Percentiles rank a stretch among this genome's conserved stretches.
Evolutionary conservation across 2,888 invertebrate species (phyloP).

Genomic region (Dolichomitus sp.): DNA sequence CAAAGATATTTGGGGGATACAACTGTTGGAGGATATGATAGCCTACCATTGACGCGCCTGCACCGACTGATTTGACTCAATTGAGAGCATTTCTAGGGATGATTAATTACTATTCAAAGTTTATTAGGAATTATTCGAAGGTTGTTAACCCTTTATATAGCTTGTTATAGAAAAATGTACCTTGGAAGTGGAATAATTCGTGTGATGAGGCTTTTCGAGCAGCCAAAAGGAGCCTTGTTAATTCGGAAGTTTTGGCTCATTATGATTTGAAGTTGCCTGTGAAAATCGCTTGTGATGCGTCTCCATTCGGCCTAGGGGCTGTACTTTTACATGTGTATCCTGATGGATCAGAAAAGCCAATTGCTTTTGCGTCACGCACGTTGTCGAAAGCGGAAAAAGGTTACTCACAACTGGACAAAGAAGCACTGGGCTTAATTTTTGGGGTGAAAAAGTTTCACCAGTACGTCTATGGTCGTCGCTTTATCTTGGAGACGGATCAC

Average conservation of each 20-base stretch:
- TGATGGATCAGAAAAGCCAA: conserved; percentile 57
- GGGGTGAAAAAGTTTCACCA: conserved; percentile 82
- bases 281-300: conserved; percentile 83
- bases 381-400: conserved; percentile 55
- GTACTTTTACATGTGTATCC: conserved; percentile 70
- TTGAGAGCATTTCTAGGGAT: conserved; percentile 42
- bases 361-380: conserved; percentile 65
- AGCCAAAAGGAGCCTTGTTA: conserved; percentile 22
- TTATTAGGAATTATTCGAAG: conserved; percentile 42
- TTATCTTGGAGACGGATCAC: conserved; percentile 55
- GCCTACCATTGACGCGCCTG: conserved; percentile 10
- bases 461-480: conserved; percentile 79
- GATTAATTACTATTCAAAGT: conserved; percentile 56
- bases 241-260: conserved; percentile 61
- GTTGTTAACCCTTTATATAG: conserved; percentile 42
- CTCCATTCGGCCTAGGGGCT: conserved; percentile 78
- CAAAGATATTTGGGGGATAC: too few species aligned
- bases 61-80: conserved; percentile 2
- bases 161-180: conserved; percentile 29
- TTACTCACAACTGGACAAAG: conserved; percentile 75
- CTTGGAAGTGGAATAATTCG: conserved; percentile 25
- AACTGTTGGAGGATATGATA: too few species aligned
- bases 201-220: conserved; percentile 36
- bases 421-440: conserved; percentile 80
- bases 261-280: conserved; percentile 70